Evolutionary conservation across 2,113 vertebrate genomes (phyloP).

Genomic region (Fukomys damarensis): DNA sequence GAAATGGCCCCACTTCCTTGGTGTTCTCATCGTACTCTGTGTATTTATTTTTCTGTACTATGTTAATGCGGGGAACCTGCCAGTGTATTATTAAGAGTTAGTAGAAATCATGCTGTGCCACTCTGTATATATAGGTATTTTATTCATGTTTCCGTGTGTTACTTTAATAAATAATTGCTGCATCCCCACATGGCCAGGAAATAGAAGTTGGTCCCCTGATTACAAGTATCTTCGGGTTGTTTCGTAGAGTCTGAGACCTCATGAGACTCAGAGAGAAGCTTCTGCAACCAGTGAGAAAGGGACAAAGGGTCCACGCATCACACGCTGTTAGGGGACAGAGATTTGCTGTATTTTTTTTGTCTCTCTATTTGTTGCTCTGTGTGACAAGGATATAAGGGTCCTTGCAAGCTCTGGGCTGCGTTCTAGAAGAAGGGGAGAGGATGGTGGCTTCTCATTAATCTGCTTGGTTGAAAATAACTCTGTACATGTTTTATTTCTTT

Average conservation of each 20-base stretch:
- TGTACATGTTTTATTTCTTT: constrained; percentile 63
- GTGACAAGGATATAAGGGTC: not conserved
- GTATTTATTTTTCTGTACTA: constrained; percentile 87
- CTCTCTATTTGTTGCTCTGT: constrained; percentile 4
- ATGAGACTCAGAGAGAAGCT: not conserved
- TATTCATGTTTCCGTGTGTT: constrained; percentile 65
- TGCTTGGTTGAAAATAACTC: constrained; percentile 45
- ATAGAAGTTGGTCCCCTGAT: not conserved
- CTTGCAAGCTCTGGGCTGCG: not conserved
- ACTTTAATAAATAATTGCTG: constrained; percentile 72
- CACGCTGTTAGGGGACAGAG: not conserved
- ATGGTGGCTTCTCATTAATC: constrained; percentile 51
- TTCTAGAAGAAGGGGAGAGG: constrained; percentile 66
- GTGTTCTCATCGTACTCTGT: constrained; percentile 74
- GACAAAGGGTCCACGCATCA: not conserved
- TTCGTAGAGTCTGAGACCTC: not conserved
- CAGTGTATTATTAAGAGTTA: constrained; percentile 61
- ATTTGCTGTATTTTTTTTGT: not conserved
- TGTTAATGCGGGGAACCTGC: constrained; percentile 71
- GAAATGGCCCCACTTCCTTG: constrained; percentile 46
- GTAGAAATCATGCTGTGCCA: constrained; percentile 44
- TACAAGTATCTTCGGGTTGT: not conserved
- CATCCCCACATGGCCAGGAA: not conserved
- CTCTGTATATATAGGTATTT: constrained; percentile 74
- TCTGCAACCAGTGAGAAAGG: not conserved